Percentiles rank a stretch among this genome's conserved stretches.
Evolutionary conservation across 2,113 vertebrate species (phyloP).

Genomic region (Percopsis transmontana): DNA sequence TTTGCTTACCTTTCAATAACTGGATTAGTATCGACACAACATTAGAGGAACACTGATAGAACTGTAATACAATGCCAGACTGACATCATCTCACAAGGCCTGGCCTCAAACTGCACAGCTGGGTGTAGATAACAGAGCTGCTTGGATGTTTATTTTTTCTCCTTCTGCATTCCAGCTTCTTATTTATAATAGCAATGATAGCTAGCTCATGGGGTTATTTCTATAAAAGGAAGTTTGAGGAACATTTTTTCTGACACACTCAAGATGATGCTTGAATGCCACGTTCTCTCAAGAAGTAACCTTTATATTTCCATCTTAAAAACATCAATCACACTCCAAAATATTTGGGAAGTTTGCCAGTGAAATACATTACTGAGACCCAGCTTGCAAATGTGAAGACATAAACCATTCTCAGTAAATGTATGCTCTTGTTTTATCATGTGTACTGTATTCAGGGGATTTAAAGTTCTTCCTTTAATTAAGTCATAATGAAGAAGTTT

Average conservation of each 20-base stretch:
- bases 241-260: conserved; percentile 49
- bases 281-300: conserved; percentile 61
- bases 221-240: conserved; percentile 74
- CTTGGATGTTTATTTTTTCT: conserved; percentile 68
- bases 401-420: background rate
- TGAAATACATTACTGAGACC: conserved; percentile 17
- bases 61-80: conserved; percentile 46
- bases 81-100: conserved; percentile 64
- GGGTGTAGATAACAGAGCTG: conserved; percentile 60
- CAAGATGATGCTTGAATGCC: conserved; percentile 47
- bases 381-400: conserved; percentile 9
- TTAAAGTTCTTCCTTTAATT: background rate
- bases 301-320: conserved; percentile 51
- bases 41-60: conserved; percentile 33
- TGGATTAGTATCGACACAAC: conserved; percentile 32
- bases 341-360: conserved; percentile 44
- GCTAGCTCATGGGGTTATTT: conserved; percentile 64
- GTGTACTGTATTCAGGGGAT: conserved; percentile 4
- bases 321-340: conserved; percentile 46
- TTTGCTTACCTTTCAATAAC: conserved; percentile 22
- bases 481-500: no score
- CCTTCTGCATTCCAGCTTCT: conserved; percentile 70
- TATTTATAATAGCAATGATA: conserved; percentile 71
- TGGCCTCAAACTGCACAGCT: conserved; percentile 58
- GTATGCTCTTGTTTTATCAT: conserved; percentile 12